These are phyloP conservation scores for Yasuhikotakia modesta DNA, from an alignment of 2,797 vertebrate genomes.

Conservation along the genomic window DNA sequence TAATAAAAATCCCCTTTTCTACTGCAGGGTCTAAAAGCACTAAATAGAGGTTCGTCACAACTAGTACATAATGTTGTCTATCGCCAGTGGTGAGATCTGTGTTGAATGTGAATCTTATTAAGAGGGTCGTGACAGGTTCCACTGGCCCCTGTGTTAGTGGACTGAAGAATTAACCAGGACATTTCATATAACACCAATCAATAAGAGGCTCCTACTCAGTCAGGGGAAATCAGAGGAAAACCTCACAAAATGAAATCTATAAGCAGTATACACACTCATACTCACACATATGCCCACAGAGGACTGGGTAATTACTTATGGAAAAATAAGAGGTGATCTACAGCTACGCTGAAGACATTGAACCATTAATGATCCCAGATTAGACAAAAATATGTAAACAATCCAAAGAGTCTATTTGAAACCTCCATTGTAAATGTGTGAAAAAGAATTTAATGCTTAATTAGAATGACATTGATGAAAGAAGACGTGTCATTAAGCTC, in stretches of 20 bases:
- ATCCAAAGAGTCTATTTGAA: neutral
- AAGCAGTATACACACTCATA: neutral
- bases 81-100: constrained; percentile 19
- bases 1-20: constrained; percentile 14
- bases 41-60: constrained; percentile 1
- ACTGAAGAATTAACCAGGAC: constrained; percentile 8
- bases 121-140: neutral
- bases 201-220: constrained; percentile 18
- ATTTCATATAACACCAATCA: constrained; percentile 40
- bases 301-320: constrained; percentile 10
- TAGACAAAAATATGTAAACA: constrained; percentile 4
- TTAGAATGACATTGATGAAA: too few species aligned
- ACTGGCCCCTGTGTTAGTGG: constrained; percentile 5
- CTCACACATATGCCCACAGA: neutral
- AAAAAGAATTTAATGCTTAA: too few species aligned
- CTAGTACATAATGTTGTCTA: neutral
- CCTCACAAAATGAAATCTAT: constrained; percentile 31
- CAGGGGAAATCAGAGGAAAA: constrained; percentile 15
- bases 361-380: constrained; percentile 10
- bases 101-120: constrained; percentile 26
- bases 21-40: constrained; percentile 20
- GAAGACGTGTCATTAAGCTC: too few species aligned
- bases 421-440: neutral
- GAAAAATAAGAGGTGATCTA: constrained; percentile 13
- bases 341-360: neutral